Evolutionary conservation across 2,797 vertebrate genomes (phyloP).

Genomic region (Potorous gilbertii): DNA sequence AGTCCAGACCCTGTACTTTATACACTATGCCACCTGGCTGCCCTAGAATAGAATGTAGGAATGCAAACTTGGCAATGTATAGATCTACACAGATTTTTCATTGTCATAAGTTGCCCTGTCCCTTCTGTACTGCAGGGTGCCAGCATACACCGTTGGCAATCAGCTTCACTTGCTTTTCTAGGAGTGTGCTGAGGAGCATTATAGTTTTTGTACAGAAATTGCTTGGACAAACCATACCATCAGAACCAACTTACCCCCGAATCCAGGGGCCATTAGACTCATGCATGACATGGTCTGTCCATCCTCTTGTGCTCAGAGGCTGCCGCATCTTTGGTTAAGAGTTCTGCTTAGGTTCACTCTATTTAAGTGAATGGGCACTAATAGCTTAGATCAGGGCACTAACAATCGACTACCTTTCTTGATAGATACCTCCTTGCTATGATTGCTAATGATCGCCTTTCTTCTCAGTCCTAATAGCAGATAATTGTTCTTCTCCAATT

Average conservation of each 20-base stretch:
- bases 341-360: background rate
- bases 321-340: too few relatives aligned
- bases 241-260: background rate
- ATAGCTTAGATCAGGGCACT: background rate
- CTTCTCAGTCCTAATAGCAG: background rate
- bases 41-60: background rate
- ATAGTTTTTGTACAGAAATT: background rate
- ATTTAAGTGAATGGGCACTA: background rate
- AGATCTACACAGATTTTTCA: background rate
- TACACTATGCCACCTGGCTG: background rate
- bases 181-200: background rate
- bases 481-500: background rate
- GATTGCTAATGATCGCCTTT: background rate
- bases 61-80: background rate
- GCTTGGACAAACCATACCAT: background rate
- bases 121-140: background rate
- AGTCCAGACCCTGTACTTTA: background rate
- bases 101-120: background rate
- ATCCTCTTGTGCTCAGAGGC: background rate
- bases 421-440: too few relatives aligned
- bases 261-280: background rate
- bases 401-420: background rate
- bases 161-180: background rate
- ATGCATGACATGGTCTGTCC: background rate
- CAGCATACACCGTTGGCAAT: background rate